These are phyloP conservation scores for Drosophila prolongata DNA, from an alignment of 2,888 invertebrate species.

Conservation along the genomic window DNA sequence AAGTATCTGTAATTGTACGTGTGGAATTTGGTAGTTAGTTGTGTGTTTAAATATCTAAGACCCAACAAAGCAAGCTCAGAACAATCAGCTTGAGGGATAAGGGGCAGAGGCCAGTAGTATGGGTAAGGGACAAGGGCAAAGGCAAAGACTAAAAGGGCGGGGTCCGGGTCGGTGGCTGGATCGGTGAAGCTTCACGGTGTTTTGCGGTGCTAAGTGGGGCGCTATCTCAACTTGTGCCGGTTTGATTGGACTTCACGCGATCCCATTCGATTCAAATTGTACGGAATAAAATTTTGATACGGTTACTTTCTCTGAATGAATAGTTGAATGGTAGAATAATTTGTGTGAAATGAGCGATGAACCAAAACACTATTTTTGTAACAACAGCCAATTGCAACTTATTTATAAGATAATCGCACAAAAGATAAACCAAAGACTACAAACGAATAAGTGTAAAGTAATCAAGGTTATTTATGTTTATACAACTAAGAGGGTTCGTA, in stretches of 20 bases:
- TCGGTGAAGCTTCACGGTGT: conserved; percentile 28
- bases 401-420: conserved; percentile 47
- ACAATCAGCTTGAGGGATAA: conserved; percentile 12
- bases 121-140: neutral
- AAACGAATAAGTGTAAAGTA: conserved; percentile 42
- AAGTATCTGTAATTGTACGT: conserved; percentile 2
- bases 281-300: conserved; percentile 6
- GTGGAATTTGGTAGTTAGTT: neutral
- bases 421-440: conserved; percentile 40
- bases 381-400: conserved; percentile 79
- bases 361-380: conserved; percentile 54
- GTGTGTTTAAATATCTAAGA: conserved; percentile 19
- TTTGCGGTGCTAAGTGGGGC: conserved; percentile 14
- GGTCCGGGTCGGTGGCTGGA: neutral
- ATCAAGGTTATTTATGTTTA: conserved; percentile 43
- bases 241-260: neutral
- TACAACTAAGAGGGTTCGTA: conserved; percentile 51
- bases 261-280: neutral
- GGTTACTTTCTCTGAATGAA: conserved; percentile 11
- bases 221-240: conserved; percentile 3
- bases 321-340: conserved; percentile 13
- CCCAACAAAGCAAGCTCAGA: conserved; percentile 36
- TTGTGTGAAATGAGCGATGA: conserved; percentile 49
- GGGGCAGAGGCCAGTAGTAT: conserved; percentile 1
- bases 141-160: neutral